Conservation (phyloP, 2,113 vertebrate genomes). For the Ceuthmochares aereus region DNA sequence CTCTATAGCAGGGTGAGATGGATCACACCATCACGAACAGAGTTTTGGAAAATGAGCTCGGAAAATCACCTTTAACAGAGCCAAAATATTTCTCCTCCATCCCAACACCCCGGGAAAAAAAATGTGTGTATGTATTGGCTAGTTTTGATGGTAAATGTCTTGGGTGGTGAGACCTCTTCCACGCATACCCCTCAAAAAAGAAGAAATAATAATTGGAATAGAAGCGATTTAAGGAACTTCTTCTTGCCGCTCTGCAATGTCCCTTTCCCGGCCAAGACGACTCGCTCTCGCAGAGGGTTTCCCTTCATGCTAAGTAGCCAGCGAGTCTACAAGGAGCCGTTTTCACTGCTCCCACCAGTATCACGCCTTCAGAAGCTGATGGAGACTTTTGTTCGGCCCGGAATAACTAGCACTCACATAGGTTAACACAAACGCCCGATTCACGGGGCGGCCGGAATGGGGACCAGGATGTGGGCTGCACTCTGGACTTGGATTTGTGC, state of each 20-base stretch:
- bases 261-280: background rate
- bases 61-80: background rate
- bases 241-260: background rate
- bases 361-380: background rate
- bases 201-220: too few species aligned
- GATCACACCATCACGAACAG: background rate
- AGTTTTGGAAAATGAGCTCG: background rate
- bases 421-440: constrained; percentile 19
- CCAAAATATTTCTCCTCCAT: background rate
- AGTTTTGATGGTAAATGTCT: background rate
- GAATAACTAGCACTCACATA: background rate
- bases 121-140: background rate
- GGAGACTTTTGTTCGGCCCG: background rate
- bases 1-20: background rate
- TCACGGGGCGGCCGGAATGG: constrained; percentile 8
- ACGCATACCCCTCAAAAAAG: background rate
- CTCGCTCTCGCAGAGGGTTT: background rate
- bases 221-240: background rate
- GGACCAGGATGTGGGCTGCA: constrained; percentile 31
- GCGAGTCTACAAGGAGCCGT: background rate
- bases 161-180: background rate
- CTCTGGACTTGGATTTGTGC: background rate
- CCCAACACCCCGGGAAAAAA: background rate
- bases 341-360: background rate
- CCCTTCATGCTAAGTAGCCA: background rate